Conservation (phyloP, 2,113 vertebrate species). For the Leucosticte australis region DNA sequence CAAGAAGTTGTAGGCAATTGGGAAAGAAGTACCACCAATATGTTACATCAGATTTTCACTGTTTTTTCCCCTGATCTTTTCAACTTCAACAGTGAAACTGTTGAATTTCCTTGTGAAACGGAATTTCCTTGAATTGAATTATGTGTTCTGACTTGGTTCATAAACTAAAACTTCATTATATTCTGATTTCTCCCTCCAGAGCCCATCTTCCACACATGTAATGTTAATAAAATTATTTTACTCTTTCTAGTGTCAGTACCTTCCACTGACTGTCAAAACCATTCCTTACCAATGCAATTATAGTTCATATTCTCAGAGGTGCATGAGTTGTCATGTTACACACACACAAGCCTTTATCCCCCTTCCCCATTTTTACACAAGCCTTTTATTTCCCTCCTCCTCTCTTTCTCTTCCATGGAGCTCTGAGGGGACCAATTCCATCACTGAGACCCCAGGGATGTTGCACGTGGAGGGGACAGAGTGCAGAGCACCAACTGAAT, state of each 20-base stretch:
- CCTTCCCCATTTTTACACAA: not conserved
- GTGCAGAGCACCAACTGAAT: not conserved
- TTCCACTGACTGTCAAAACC: not conserved
- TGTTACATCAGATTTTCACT: not conserved
- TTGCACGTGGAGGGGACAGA: fast-evolving
- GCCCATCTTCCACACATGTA: not conserved
- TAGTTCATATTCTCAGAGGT: not conserved
- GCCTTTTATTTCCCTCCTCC: not conserved
- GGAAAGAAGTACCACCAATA: not conserved
- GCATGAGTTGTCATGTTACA: not conserved
- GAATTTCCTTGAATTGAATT: not conserved
- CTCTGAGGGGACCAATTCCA: not conserved
- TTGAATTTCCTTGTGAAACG: not conserved
- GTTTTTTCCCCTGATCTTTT: too few species aligned
- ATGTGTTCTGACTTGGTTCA: not conserved
- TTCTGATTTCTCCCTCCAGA: not conserved
- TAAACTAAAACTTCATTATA: not conserved
- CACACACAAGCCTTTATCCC: not conserved
- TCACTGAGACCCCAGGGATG: not conserved
- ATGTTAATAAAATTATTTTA: not conserved
- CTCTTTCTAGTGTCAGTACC: not conserved
- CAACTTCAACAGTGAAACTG: too few species aligned
- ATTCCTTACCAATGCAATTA: not conserved
- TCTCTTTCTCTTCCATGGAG: not conserved
- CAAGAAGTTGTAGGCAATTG: not conserved